Conservation (phyloP, 2,888 invertebrate genomes). For the Cryptocephalus primarius region DNA sequence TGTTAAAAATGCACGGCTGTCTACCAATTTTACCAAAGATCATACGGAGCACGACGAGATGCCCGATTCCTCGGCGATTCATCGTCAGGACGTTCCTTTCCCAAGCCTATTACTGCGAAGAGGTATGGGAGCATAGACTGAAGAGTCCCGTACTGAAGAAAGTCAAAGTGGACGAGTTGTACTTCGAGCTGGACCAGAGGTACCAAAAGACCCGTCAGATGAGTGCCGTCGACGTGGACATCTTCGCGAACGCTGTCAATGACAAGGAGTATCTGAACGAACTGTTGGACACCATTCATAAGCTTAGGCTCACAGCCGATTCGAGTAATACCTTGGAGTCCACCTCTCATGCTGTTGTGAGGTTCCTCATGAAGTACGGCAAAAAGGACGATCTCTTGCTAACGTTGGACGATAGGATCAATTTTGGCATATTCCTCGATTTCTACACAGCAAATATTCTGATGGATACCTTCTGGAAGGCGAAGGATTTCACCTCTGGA, state of each 20-base stretch:
- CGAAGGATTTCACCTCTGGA: constrained; percentile 57
- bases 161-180: constrained; percentile 57
- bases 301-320: constrained; percentile 60
- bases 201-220: constrained; percentile 50
- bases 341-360: constrained; percentile 70
- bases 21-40: too few species aligned
- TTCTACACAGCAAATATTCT: constrained; percentile 65
- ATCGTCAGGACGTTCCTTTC: constrained; percentile 48
- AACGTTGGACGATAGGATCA: constrained; percentile 67
- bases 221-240: constrained; percentile 72
- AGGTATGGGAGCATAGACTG: constrained; percentile 57
- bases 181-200: constrained; percentile 56
- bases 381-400: constrained; percentile 54
- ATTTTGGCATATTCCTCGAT: constrained; percentile 89
- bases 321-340: constrained; percentile 63
- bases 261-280: constrained; percentile 55
- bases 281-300: constrained; percentile 58
- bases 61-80: too few species aligned
- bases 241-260: constrained; percentile 60
- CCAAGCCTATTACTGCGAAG: constrained; percentile 59
- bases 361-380: constrained; percentile 45
- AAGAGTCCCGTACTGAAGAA: constrained; percentile 47
- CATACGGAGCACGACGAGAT: too few species aligned
- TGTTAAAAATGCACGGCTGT: too few species aligned
- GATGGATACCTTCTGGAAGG: constrained; percentile 65